These are phyloP conservation scores for Mizuhopecten yessoensis DNA, from an alignment of 1,140 invertebrate genomes.

Conservation along the genomic window DNA sequence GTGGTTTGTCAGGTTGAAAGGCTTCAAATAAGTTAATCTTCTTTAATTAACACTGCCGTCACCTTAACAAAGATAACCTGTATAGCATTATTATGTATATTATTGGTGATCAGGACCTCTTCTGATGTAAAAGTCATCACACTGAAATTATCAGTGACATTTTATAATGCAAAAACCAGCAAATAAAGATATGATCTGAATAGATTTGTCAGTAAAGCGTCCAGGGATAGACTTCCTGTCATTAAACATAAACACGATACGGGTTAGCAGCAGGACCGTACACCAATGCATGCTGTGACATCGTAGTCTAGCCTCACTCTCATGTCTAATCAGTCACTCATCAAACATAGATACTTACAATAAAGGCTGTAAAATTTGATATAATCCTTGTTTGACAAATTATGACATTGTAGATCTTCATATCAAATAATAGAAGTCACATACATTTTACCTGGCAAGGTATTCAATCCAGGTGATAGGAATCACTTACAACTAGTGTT, in stretches of 20 bases:
- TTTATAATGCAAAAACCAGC: neutral
- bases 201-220: neutral
- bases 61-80: neutral
- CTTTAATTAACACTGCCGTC: neutral
- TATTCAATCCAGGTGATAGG: too few relatives aligned
- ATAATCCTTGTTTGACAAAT: too few relatives aligned
- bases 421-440: too few relatives aligned
- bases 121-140: neutral
- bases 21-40: neutral
- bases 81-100: neutral
- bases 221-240: neutral
- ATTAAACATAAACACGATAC: neutral
- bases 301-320: neutral
- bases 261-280: neutral
- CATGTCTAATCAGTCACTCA: constrained; percentile 8
- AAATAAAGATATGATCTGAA: neutral
- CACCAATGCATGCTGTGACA: neutral
- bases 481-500: too few relatives aligned
- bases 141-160: neutral
- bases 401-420: too few relatives aligned
- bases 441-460: too few relatives aligned
- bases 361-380: too few relatives aligned
- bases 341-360: too few relatives aligned
- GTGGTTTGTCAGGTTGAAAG: neutral
- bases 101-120: neutral